Conservation (phyloP, 2,113 vertebrate genomes). For the Podarcis cretensis region DNA sequence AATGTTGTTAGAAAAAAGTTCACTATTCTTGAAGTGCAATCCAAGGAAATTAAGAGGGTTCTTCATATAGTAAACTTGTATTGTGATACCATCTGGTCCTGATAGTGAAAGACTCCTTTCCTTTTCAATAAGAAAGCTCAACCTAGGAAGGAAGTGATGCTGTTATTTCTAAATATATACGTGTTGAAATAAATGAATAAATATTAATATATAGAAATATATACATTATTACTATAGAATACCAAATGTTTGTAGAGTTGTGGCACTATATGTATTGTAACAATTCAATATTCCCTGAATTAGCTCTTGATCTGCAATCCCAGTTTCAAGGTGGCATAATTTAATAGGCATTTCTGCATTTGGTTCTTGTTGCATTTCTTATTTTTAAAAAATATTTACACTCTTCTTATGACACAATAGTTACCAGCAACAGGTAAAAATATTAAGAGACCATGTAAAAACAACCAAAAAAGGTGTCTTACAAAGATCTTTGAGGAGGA, state of each 20-base stretch:
- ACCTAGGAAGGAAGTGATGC: background rate
- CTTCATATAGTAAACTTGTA: background rate
- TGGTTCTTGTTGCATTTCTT: background rate
- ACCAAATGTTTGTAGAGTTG: too few species aligned
- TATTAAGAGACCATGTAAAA: too few species aligned
- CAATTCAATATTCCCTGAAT: background rate
- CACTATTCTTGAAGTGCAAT: background rate
- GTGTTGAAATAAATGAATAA: too few species aligned
- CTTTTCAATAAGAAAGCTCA: background rate
- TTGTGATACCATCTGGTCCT: background rate
- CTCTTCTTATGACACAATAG: background rate
- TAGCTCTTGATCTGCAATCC: background rate
- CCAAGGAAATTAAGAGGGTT: background rate
- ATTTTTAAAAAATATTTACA: background rate
- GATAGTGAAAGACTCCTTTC: background rate
- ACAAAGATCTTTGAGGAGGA: too few species aligned
- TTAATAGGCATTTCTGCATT: background rate
- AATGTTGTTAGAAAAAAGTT: background rate
- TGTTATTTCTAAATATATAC: too few species aligned
- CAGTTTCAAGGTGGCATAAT: background rate
- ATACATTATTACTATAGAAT: too few species aligned
- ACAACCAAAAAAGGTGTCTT: too few species aligned
- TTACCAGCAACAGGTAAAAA: background rate
- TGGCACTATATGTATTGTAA: background rate
- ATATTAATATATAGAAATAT: too few species aligned